Evolutionary conservation across 2,888 invertebrate genomes (phyloP).

Genomic region (Pristionchus arcanus): DNA sequence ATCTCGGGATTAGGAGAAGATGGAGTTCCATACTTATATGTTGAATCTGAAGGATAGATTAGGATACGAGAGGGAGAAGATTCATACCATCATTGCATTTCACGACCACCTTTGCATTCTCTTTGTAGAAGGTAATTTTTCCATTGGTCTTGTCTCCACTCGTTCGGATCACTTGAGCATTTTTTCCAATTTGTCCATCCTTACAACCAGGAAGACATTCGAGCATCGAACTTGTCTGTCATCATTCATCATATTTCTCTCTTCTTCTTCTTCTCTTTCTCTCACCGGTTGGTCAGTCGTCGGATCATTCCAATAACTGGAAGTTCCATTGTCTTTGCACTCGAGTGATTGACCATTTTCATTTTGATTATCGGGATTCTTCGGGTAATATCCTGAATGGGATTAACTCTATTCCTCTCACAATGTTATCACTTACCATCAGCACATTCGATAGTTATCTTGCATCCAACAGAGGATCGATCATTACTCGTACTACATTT

Average conservation of each 20-base stretch:
- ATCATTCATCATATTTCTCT: background rate
- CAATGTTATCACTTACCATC: background rate
- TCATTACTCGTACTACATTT: constrained; percentile 33
- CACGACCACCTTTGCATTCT: background rate
- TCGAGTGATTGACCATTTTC: background rate
- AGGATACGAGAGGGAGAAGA: background rate
- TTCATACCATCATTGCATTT: constrained; percentile 51
- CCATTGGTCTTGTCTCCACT: background rate
- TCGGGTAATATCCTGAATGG: constrained; percentile 49
- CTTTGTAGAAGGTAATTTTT: constrained; percentile 8
- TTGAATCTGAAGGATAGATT: background rate
- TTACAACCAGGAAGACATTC: constrained; percentile 51
- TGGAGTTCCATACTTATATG: background rate
- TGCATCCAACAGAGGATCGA: constrained; percentile 19
- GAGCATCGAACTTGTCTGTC: constrained; percentile 4
- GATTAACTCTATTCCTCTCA: background rate
- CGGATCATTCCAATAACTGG: constrained; percentile 36
- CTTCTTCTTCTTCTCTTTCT: background rate
- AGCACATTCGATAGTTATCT: background rate
- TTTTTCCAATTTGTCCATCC: background rate
- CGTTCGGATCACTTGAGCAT: background rate
- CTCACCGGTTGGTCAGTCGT: background rate
- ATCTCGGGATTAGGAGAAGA: constrained; percentile 25
- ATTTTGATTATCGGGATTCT: background rate
- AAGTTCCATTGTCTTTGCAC: constrained; percentile 48